Percentiles rank a stretch among this genome's conserved stretches.
Evolutionary conservation across 2,113 vertebrate genomes (phyloP).

Genomic region (Indri indri): DNA sequence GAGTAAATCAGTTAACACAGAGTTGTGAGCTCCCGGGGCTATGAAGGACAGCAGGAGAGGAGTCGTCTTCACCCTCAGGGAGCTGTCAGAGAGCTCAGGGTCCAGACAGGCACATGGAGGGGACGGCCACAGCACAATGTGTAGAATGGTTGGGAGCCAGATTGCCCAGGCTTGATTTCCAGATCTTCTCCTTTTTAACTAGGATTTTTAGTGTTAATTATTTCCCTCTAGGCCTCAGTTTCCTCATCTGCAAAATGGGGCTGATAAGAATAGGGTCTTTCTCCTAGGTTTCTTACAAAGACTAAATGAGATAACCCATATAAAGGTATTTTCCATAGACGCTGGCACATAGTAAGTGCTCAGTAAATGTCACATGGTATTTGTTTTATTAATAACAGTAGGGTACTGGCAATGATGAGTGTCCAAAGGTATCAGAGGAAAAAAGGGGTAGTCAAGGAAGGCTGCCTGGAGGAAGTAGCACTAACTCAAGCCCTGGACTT

Average conservation of each 20-base stretch:
- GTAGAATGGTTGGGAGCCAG: neutral
- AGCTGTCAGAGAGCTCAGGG: neutral
- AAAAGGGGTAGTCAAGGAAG: neutral
- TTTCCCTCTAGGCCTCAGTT: neutral
- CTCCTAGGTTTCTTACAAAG: neutral
- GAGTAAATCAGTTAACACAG: neutral
- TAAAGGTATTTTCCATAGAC: neutral
- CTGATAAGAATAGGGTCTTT: neutral
- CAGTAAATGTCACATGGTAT: neutral
- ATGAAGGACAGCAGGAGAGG: accelerated
- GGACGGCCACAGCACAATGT: too few species aligned
- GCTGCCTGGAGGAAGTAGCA: neutral
- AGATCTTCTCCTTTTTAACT: neutral
- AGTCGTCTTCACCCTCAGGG: neutral
- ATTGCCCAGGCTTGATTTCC: neutral
- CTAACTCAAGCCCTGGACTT: neutral
- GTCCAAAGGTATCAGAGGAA: neutral
- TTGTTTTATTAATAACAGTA: neutral
- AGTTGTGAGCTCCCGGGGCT: neutral
- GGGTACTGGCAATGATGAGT: neutral
- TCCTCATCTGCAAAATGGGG: neutral
- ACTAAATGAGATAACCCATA: neutral
- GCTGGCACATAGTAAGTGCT: neutral
- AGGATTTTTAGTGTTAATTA: neutral
- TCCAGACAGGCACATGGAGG: neutral